Evolutionary conservation across 2,113 vertebrate genomes (phyloP).

Genomic region (Phrynosoma blainvillii): DNA sequence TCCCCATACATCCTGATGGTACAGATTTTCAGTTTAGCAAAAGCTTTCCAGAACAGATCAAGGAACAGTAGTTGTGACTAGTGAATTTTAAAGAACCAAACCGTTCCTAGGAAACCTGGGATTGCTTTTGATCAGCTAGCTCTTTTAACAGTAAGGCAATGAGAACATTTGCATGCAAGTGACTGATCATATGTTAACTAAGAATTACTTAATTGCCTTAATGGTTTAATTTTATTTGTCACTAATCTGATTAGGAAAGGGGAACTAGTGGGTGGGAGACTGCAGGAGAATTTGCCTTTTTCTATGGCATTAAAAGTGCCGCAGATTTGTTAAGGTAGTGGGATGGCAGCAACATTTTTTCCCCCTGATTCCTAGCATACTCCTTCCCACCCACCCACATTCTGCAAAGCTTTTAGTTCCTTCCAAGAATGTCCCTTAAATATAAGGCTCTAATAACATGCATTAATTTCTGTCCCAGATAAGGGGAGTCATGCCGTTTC

Average conservation of each 20-base stretch:
- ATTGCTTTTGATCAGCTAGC: slow-evolving; percentile 56
- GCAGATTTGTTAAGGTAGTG: slow-evolving; percentile 23
- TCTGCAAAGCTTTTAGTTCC: slow-evolving; percentile 51
- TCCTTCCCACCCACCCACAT: slow-evolving; percentile 25
- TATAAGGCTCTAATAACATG: slow-evolving; percentile 72
- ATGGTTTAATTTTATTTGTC: slow-evolving; percentile 82
- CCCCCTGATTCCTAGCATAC: background rate
- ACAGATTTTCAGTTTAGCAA: background rate
- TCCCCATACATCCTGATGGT: background rate
- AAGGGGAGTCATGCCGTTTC: slow-evolving; percentile 71
- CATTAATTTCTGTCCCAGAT: slow-evolving; percentile 81
- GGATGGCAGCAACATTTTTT: background rate
- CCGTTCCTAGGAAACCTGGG: slow-evolving; percentile 29
- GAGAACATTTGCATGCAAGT: slow-evolving; percentile 73
- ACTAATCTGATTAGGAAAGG: slow-evolving; percentile 78
- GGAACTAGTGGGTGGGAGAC: slow-evolving; percentile 40
- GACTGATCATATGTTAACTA: slow-evolving; percentile 76
- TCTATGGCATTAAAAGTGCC: slow-evolving; percentile 32
- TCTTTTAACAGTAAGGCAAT: slow-evolving; percentile 58
- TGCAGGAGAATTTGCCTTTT: slow-evolving; percentile 40
- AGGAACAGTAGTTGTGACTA: background rate
- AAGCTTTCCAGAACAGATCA: background rate
- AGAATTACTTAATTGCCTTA: slow-evolving; percentile 79
- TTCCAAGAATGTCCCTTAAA: slow-evolving; percentile 61
- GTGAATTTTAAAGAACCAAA: slow-evolving; percentile 45